Evolutionary conservation across 2,888 invertebrate species (phyloP), one percentile per base, ranked within the genome.

Genomic region (Osedax frankpressi): DNA sequence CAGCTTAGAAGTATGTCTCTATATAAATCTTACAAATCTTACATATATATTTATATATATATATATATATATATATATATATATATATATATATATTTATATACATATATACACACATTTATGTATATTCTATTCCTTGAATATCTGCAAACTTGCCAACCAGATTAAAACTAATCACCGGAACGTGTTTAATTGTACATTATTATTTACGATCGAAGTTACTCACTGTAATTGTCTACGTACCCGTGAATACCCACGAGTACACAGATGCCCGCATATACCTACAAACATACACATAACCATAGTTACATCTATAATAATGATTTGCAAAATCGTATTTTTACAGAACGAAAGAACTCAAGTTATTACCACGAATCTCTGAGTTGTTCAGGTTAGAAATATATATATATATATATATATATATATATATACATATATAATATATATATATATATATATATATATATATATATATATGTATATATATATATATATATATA

Each of bases 341-440:
- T 11, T 11, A 29, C 74, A 78, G 78, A 77, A 78, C 67, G 78
- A 78, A 67, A 76, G 76, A 65, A 78, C 76, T 63, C 76, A 78
- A 74, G 77, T 78, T 27, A 77, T 78, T 14, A 75, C 78, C 24
- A 73, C 75, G 11, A 78, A 78, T 68, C 74, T 78, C 60, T 78
- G 77, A 76, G 67, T 78, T 1, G 75, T 76, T 1, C 79, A 84
- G 81, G 82, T 76, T 44, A 44, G 6, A 44, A 11, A 44, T 44
- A 44, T 44, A 44, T 44, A 44, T 44, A 44, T 44, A 44, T 44
- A 44, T 44, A 44, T 44, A 44, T 44, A 44, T 44, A 44, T 44
- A 44, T 44, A 44, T 44, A 44, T 44, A 44, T 44, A 44, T 44
- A 44, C 19, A 44, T 44, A 44, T n/a, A n/a, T n/a, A n/a, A 44